Evolutionary conservation across 1,140 invertebrate genomes (phyloP).

Genomic region (Gonioctena quinquepunctata): DNA sequence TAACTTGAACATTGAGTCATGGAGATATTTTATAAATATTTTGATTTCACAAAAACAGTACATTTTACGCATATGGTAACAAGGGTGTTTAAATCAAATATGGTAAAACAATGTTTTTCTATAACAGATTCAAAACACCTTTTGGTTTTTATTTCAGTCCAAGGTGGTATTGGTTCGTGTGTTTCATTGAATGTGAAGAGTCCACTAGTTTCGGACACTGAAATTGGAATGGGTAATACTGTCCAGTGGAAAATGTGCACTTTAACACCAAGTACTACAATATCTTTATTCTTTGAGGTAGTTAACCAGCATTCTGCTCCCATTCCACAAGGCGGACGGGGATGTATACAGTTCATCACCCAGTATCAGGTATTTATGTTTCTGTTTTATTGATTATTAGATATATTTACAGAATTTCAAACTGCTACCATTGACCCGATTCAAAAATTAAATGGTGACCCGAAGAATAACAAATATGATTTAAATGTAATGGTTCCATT

Average conservation of each 20-base stretch:
- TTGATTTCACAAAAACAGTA: too few species aligned
- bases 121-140: too few species aligned
- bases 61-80: too few species aligned
- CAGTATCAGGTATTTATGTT: slow-evolving; percentile 61
- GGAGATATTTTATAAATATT: too few species aligned
- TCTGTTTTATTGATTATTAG: not conserved
- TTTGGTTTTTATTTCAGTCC: slow-evolving; percentile 66
- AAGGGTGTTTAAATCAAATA: too few species aligned
- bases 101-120: too few species aligned
- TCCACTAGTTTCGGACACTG: slow-evolving; percentile 90
- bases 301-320: slow-evolving; percentile 95
- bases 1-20: too few species aligned
- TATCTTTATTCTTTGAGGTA: slow-evolving; percentile 96
- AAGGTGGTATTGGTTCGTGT: slow-evolving; percentile 95
- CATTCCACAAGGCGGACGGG: slow-evolving; percentile 92
- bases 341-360: slow-evolving; percentile 98
- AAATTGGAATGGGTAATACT: slow-evolving; percentile 96
- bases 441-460: too few species aligned
- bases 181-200: slow-evolving; percentile 91
- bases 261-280: slow-evolving; percentile 88
- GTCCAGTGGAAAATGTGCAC: slow-evolving; percentile 99
- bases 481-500: too few species aligned
- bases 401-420: too few species aligned
- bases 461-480: too few species aligned
- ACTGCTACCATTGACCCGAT: too few species aligned